Conservation (phyloP, 2,888 invertebrate genomes). For the Poecilobothrus nobilitatus region DNA sequence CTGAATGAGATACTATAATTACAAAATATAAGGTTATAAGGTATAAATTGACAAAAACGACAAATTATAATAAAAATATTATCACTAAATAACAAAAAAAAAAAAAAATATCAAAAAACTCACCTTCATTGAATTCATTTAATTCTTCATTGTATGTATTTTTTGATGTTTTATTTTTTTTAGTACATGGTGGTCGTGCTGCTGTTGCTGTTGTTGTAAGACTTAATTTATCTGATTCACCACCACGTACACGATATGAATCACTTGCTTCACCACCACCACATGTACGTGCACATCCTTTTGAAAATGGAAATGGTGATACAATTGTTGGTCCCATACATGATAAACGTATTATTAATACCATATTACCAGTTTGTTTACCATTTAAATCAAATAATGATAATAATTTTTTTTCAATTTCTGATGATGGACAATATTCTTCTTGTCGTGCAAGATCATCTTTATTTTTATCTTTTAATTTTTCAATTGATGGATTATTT, state of each 20-base stretch:
- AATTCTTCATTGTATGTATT: too few species aligned
- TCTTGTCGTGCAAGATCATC: constrained; percentile 29
- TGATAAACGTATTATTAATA: constrained; percentile 36
- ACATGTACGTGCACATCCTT: constrained; percentile 25
- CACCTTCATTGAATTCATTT: too few species aligned
- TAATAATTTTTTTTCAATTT: constrained; percentile 35
- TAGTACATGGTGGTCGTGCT: too few species aligned
- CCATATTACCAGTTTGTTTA: constrained; percentile 38
- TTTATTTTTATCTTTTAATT: constrained; percentile 19
- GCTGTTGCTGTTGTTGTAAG: too few species aligned
- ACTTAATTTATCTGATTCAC: background rate
- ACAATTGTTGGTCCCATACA: constrained; percentile 40
- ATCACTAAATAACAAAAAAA: too few species aligned
- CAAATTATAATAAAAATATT: too few species aligned
- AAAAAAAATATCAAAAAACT: too few species aligned
- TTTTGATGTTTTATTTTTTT: too few species aligned
- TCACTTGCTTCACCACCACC: constrained; percentile 4
- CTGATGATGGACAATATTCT: constrained; percentile 35
- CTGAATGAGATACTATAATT: too few species aligned
- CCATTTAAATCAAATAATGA: constrained; percentile 35
- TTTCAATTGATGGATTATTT: constrained; percentile 35
- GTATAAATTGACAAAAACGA: too few species aligned
- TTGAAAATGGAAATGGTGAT: constrained; percentile 33
- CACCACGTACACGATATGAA: constrained; percentile 17
- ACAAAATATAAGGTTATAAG: too few species aligned